A percentile compares a stretch with the other conserved stretches of the same genome.
Evolutionary conservation across 64 coral and sea anemone genomes (phyloP).

Genomic region (Catalaphyllia jardinei): DNA sequence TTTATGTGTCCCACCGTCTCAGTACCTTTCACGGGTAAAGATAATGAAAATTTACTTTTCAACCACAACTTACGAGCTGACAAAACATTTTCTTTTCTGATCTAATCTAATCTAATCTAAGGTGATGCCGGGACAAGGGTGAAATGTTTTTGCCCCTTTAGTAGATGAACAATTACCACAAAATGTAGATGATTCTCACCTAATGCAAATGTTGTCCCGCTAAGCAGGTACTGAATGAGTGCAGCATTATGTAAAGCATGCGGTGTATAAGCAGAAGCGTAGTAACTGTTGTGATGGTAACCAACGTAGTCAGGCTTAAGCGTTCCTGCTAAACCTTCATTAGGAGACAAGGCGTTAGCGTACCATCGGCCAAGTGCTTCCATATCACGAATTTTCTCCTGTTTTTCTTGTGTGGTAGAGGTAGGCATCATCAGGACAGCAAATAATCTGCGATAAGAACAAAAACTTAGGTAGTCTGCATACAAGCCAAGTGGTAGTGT

Average conservation of each 20-base stretch:
- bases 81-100: too few relatives aligned
- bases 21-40: not conserved
- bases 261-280: not conserved
- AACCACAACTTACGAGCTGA: too few relatives aligned
- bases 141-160: too few relatives aligned
- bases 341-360: conserved; percentile 2
- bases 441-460: too few relatives aligned
- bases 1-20: not conserved
- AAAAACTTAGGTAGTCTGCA: too few relatives aligned
- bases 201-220: not conserved
- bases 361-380: conserved; percentile 19
- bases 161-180: not conserved
- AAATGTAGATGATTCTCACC: not conserved
- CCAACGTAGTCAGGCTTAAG: conserved; percentile 8
- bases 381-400: conserved; percentile 35
- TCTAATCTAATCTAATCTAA: too few relatives aligned
- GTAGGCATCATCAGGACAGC: conserved; percentile 29
- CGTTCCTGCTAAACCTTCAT: conserved; percentile 4
- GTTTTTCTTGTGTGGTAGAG: not conserved
- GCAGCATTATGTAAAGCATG: not conserved
- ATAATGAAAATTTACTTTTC: too few relatives aligned
- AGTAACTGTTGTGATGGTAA: conserved; percentile 26
- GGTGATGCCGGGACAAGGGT: too few relatives aligned
- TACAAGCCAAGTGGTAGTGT: too few relatives aligned
- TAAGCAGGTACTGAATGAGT: not conserved